Evolutionary conservation across 2,113 vertebrate species (phyloP), one percentile per base, ranked within the genome.

Genomic region (pig (Sus scrofa)): DNA sequence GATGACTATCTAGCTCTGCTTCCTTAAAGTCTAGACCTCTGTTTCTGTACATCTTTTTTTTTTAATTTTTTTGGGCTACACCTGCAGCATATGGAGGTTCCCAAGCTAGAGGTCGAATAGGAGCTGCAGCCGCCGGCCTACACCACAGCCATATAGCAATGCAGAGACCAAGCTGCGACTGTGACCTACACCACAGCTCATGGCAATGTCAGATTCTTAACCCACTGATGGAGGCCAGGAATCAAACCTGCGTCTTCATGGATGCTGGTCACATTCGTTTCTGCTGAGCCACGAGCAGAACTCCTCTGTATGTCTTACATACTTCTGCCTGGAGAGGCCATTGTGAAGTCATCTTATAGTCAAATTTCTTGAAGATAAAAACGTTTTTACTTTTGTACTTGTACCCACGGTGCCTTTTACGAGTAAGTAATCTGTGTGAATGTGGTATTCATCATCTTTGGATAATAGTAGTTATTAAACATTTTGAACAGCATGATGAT

Each of bases 361-460:
- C 44, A 70, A 39, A 85, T 70, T 96, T 11, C 63, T 71, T 78
- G 20, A 83, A 92, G 52, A 39, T 52, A 89, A 44, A 70, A 13
- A 37, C 65, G 7, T 32, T 74, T 94, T 89, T 85, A 82, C 78
- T 74, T 87, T 78, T 79, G 12, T 87, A 93, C 58, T 78, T 84
- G n/a, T 68, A 78, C 39, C 62, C 11, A 34, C 32, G n/a, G 18
- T 94, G 22, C 32, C 50, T 91, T 83, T 26, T 85, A 74, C 37
- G 12, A 79, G 2, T 44, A 56, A n/a, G 5, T 83, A 77, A 86
- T 92, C 10, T 92, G 27, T 44, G 13, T 96, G 58, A 86, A 44
- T 84, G 37, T 73, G 26, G 19, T 70, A 75, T 94, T 95, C n/a
- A 37, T 83, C 86, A 70, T 90, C 68, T 87, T 96, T 78, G 67